Conservation (phyloP, 2,113 vertebrate genomes). For the Eudyptes chrysolophus region DNA sequence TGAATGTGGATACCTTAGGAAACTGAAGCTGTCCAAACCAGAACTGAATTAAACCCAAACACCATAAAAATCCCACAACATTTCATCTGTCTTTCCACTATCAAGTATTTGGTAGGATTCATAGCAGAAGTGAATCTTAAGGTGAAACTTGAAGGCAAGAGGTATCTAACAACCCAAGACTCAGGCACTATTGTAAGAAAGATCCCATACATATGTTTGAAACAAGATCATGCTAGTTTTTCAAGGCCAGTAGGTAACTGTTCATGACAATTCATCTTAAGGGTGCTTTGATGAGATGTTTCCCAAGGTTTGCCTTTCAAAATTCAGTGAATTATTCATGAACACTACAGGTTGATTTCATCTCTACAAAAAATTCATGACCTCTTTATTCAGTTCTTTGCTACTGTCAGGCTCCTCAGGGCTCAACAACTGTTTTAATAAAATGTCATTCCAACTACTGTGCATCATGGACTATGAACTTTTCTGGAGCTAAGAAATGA, state of each 20-base stretch:
- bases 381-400: conserved; percentile 45
- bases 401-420: conserved; percentile 31
- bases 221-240: not conserved
- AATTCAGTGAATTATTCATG: conserved; percentile 62
- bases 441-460: not conserved
- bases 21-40: not conserved
- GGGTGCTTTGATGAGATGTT: not conserved
- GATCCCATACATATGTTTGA: not conserved
- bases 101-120: not conserved
- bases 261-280: conserved; percentile 30
- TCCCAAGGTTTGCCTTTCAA: conserved; percentile 51
- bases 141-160: not conserved
- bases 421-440: conserved; percentile 38
- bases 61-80: not conserved
- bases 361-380: conserved; percentile 11
- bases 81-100: not conserved
- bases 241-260: not conserved
- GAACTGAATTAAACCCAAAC: not conserved
- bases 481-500: not conserved
- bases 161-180: not conserved
- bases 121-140: not conserved
- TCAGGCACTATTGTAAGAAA: not conserved
- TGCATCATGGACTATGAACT: not conserved
- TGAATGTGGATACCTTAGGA: not conserved
- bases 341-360: conserved; percentile 29